Evolutionary conservation across 2,888 invertebrate species (phyloP), one percentile per base, ranked within the genome.

Genomic region (Eurois occulta): DNA sequence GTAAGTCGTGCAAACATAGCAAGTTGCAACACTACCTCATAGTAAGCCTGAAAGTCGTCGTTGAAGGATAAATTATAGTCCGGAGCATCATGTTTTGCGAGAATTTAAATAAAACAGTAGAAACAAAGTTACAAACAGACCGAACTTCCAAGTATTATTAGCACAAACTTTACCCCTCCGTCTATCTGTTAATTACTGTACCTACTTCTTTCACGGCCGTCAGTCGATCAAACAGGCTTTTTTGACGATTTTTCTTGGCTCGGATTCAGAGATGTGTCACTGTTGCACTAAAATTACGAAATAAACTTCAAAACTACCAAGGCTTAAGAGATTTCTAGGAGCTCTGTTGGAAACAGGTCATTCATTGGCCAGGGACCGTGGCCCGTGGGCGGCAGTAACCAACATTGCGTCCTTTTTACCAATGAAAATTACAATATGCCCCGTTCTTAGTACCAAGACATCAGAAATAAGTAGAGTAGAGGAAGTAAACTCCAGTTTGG

Each of bases 271-370:
- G 78, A 78, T 87, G 81, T 69, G 84, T 43, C 86, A 76, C 72
- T 84, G 48, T 87, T 58, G 52, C 41, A 60, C 71, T 48, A 81
- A 86, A 77, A 77, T 72, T 75, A 78, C 78, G 80, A 86, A 79
- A 70, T 71, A 79, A 76, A 77, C 77, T 87, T 84, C 52, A 64
- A 75, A 72, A 78, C n/a, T 78, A 90, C 88, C 62, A 88, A 75
- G 85, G 66, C 28, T n/a, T 41, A 78, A 89, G 81, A 67, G 78
- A 38, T 32, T 21, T 35, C 28, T 28, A 38, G 55, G 69, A 75
- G 72, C 35, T 74, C 35, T 60, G 18, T 41, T 62, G 11, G n/a
- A 64, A 28, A 21, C 55, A 24, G 52, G 32, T 72, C 24, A 48
- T 32, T 43, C 46, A 75, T 24, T 75, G 75, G 28, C 5, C 16